Percentiles rank a stretch among this genome's conserved stretches.
Evolutionary conservation across 92 coral and sea anemone genomes (phyloP).

Genomic region (Pocillopora meandrina): DNA sequence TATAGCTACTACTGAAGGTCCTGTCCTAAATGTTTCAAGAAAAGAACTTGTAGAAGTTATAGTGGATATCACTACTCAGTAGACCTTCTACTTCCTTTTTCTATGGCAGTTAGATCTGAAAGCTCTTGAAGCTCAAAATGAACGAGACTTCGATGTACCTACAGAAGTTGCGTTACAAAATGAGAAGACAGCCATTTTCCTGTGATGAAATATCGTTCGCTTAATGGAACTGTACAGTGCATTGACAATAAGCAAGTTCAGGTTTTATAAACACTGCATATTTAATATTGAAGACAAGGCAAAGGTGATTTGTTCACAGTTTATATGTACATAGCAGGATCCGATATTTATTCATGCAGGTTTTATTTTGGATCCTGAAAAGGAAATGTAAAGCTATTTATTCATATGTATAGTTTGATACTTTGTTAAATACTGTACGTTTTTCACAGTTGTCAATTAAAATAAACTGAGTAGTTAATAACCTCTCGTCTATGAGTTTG

Average conservation of each 20-base stretch:
- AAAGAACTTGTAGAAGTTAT: neutral
- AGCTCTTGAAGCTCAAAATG: neutral
- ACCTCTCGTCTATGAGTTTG: neutral
- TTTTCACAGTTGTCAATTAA: neutral
- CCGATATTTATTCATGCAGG: neutral
- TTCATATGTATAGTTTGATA: slow-evolving; percentile 18
- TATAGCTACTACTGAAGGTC: neutral
- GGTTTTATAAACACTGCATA: too few relatives aligned
- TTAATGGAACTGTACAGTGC: too few relatives aligned
- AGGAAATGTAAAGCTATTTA: slow-evolving; percentile 5
- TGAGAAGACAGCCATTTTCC: neutral
- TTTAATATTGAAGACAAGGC: too few relatives aligned
- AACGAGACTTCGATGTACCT: too few relatives aligned
- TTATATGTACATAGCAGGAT: slow-evolving; percentile 1
- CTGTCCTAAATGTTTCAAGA: neutral
- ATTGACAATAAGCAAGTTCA: too few relatives aligned
- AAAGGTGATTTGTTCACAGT: neutral
- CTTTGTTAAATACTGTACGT: slow-evolving; percentile 23
- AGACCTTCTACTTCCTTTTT: neutral
- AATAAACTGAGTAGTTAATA: slow-evolving; percentile 1
- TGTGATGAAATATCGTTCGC: too few relatives aligned
- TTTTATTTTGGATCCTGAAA: slow-evolving; percentile 3
- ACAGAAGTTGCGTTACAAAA: neutral
- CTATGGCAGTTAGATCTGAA: neutral
- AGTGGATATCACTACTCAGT: neutral